Evolutionary conservation across 2,113 vertebrate species (phyloP).

Genomic region (Xyrauchen texanus): DNA sequence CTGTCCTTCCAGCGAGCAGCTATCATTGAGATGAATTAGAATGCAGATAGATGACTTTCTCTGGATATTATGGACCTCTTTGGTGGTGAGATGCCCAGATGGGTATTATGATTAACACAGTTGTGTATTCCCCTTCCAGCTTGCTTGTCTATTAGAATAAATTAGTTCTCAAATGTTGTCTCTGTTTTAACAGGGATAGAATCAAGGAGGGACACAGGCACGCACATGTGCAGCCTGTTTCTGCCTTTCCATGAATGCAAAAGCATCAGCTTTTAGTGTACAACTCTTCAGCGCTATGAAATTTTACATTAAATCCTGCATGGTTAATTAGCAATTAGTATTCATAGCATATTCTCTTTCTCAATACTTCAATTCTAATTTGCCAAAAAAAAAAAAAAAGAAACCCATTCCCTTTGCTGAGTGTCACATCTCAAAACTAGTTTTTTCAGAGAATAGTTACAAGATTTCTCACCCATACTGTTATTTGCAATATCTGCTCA

Average conservation of each 20-base stretch:
- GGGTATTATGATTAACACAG: conserved; percentile 19
- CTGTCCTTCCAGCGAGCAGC: too few species aligned
- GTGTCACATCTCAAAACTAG: background rate
- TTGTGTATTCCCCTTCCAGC: conserved; percentile 16
- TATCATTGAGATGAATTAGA: too few species aligned
- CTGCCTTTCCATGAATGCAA: background rate
- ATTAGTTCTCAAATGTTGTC: conserved; percentile 28
- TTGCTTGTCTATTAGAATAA: conserved; percentile 32
- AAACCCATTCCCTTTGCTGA: background rate
- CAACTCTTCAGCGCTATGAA: background rate
- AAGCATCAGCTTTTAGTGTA: background rate
- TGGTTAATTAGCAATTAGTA: conserved; percentile 31
- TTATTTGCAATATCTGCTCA: conserved; percentile 31
- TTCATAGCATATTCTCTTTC: conserved; percentile 23
- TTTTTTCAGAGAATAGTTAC: conserved; percentile 9
- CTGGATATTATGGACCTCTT: too few species aligned
- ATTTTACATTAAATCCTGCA: background rate
- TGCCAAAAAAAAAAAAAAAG: background rate
- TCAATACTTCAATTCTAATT: conserved; percentile 1
- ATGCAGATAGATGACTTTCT: too few species aligned
- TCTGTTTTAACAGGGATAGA: conserved; percentile 32
- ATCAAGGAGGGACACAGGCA: background rate
- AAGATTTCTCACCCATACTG: background rate
- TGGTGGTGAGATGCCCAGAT: background rate
- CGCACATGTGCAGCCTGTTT: background rate